These are phyloP conservation scores for Crax fasciolata DNA, from an alignment of 2,797 vertebrate genomes.

Conservation along the genomic window DNA sequence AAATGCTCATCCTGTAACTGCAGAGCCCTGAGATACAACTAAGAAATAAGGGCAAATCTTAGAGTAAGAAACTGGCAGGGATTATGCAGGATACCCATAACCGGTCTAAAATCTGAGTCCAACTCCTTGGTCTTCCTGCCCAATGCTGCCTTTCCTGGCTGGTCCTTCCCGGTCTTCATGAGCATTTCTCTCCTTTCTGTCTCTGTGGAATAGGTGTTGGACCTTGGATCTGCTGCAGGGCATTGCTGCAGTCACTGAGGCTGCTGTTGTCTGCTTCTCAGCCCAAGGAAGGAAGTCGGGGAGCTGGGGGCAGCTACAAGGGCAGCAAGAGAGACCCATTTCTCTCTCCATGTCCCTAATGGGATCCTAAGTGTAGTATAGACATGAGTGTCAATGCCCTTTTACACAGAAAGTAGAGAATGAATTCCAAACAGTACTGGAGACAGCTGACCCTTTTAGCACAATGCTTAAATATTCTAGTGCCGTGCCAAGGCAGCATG, in stretches of 20 bases:
- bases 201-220: not conserved
- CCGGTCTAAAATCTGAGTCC: not conserved
- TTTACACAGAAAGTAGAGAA: slow-evolving; percentile 81
- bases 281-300: slow-evolving; percentile 21
- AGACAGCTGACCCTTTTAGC: slow-evolving; percentile 88
- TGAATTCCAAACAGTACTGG: slow-evolving; percentile 84
- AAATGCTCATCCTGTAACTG: not conserved
- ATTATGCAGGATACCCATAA: not conserved
- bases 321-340: not conserved
- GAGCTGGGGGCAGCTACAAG: slow-evolving; percentile 12
- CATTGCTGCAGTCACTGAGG: not conserved
- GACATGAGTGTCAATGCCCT: slow-evolving; percentile 83
- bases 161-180: not conserved
- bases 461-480: slow-evolving; percentile 88
- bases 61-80: not conserved
- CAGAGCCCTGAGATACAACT: rapidly evolving
- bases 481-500: slow-evolving; percentile 93
- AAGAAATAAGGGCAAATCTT: not conserved
- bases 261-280: not conserved
- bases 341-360: slow-evolving; percentile 56
- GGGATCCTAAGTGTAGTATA: slow-evolving; percentile 74
- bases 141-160: not conserved
- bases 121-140: not conserved
- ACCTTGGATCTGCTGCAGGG: not conserved
- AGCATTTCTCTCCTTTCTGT: not conserved